Conservation (phyloP, 2,888 invertebrate genomes). For the Pandemis cinnamomeana region DNA sequence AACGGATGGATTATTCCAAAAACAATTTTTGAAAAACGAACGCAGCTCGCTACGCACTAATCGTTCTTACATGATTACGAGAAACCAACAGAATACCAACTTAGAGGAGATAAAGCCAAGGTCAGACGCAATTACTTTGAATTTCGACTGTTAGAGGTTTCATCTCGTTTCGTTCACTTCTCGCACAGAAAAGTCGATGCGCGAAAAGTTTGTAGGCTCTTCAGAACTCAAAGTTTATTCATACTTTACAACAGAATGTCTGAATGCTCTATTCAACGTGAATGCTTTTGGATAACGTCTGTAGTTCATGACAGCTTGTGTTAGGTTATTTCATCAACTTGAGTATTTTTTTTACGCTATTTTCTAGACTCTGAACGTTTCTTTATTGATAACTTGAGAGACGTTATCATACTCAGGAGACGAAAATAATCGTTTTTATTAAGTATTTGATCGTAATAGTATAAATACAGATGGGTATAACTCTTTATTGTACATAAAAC, state of each 20-base stretch:
- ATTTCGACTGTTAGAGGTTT: not conserved
- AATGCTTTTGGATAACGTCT: conserved; percentile 14
- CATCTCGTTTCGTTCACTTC: conserved; percentile 7
- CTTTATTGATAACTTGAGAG: not conserved
- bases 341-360: conserved; percentile 1
- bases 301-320: conserved; percentile 25
- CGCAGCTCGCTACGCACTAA: too few relatives aligned
- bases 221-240: conserved; percentile 34
- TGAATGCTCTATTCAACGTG: conserved; percentile 35
- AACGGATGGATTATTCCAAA: too few relatives aligned
- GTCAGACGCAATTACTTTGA: conserved; percentile 7
- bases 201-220: conserved; percentile 27
- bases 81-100: not conserved
- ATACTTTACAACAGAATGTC: conserved; percentile 33
- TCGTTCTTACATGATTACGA: not conserved
- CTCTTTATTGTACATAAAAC: too few relatives aligned
- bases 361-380: not conserved
- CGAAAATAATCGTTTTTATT: not conserved
- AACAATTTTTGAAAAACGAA: too few relatives aligned
- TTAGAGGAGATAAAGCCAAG: not conserved
- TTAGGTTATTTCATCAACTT: conserved; percentile 21
- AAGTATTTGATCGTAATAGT: too few relatives aligned
- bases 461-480: too few relatives aligned
- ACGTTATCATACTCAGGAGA: not conserved
- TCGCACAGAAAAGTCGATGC: conserved; percentile 5